phyloP scores from a whole-genome alignment of 2,888 invertebrate species.

The Rotaria sp. region DNA sequence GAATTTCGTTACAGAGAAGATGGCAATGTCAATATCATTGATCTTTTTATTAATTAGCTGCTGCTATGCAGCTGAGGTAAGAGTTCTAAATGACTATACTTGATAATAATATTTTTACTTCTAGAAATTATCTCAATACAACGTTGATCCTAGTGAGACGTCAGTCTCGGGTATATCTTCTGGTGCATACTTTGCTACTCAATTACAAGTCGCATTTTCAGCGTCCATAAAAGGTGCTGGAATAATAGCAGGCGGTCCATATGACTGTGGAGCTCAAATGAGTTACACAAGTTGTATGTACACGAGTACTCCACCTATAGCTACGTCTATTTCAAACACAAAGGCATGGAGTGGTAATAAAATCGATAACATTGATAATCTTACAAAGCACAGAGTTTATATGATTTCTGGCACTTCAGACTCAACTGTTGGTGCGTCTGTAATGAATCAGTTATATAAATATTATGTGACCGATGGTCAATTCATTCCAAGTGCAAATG shows the following conservation, averaged over 20 bases:
- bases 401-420: background rate
- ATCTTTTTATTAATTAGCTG: too few species aligned
- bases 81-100: too few species aligned
- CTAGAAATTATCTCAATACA: background rate
- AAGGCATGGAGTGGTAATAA: background rate
- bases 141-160: background rate
- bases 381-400: background rate
- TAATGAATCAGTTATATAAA: background rate
- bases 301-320: background rate
- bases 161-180: background rate
- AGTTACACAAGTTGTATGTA: background rate
- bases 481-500: background rate
- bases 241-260: background rate
- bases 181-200: background rate
- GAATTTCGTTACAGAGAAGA: too few species aligned
- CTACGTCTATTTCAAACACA: background rate
- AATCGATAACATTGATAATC: background rate
- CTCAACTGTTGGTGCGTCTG: background rate
- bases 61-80: too few species aligned
- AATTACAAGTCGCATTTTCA: background rate
- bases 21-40: too few species aligned
- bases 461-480: background rate
- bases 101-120: background rate
- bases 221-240: background rate
- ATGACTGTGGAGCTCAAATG: background rate